phyloP scores from a whole-genome alignment of 2,888 invertebrate genomes.

The Rotaria magnacalcarata region DNA sequence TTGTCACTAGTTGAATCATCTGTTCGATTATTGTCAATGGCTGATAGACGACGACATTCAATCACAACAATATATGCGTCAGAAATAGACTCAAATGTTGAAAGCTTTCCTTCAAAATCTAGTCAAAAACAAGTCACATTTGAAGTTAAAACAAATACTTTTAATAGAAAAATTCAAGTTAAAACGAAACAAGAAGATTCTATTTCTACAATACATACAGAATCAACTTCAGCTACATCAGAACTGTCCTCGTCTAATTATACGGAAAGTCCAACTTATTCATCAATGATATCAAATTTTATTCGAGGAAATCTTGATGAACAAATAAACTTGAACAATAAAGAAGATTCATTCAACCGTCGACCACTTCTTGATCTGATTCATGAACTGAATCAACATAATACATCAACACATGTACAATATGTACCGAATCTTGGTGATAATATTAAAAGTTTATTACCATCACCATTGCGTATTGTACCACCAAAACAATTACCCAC shows the following conservation, averaged over 20 bases:
- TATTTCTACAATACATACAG: neutral
- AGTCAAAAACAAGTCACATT: neutral
- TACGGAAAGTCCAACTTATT: neutral
- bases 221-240: neutral
- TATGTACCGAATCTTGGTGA: neutral
- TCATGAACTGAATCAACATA: too few species aligned
- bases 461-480: neutral
- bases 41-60: too few species aligned
- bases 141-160: neutral
- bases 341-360: neutral
- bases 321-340: too few species aligned
- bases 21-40: too few species aligned
- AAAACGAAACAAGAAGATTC: neutral
- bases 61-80: too few species aligned
- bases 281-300: neutral
- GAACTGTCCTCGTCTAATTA: too few species aligned
- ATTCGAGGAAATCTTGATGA: too few species aligned
- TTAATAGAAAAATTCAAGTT: neutral
- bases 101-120: neutral
- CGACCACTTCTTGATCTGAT: neutral
- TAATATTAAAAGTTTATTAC: neutral
- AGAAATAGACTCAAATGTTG: neutral
- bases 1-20: too few species aligned
- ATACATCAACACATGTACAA: neutral
- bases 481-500: neutral